Evolutionary conservation across 1,140 invertebrate genomes (phyloP).

Genomic region (Diabrotica undecimpunctata): DNA sequence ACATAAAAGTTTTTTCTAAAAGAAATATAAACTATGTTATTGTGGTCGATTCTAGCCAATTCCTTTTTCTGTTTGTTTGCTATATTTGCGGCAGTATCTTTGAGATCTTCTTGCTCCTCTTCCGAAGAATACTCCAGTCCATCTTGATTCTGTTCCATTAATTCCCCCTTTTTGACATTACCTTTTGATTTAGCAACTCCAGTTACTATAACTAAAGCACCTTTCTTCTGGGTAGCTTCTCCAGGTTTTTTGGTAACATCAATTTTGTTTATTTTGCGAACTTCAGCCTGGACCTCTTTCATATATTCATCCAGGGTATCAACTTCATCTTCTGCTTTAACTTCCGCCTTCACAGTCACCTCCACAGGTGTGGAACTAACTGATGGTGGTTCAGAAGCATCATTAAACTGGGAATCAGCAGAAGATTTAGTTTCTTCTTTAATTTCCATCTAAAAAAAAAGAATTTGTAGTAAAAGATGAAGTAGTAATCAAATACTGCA

Average conservation of each 20-base stretch:
- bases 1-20: conserved; percentile 97
- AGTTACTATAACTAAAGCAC: conserved; percentile 73
- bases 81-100: conserved; percentile 83
- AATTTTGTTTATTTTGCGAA: conserved; percentile 84
- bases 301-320: conserved; percentile 45
- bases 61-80: conserved; percentile 88
- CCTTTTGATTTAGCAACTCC: conserved; percentile 85
- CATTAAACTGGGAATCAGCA: no score
- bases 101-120: conserved; percentile 92
- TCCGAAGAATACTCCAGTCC: conserved; percentile 96
- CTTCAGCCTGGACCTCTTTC: conserved; percentile 74
- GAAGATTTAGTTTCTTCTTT: no score
- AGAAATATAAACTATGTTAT: conserved; percentile 75
- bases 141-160: conserved; percentile 97
- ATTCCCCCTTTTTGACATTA: conserved; percentile 76
- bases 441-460: no score
- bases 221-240: conserved; percentile 49
- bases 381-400: no score
- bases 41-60: conserved; percentile 84
- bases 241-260: conserved; percentile 52
- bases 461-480: no score
- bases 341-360: conserved; percentile 26
- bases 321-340: conserved; percentile 41
- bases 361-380: no score
- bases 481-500: no score